Evolutionary conservation across 2,888 invertebrate genomes (phyloP).

Genomic region (Eurytoma adleriae): DNA sequence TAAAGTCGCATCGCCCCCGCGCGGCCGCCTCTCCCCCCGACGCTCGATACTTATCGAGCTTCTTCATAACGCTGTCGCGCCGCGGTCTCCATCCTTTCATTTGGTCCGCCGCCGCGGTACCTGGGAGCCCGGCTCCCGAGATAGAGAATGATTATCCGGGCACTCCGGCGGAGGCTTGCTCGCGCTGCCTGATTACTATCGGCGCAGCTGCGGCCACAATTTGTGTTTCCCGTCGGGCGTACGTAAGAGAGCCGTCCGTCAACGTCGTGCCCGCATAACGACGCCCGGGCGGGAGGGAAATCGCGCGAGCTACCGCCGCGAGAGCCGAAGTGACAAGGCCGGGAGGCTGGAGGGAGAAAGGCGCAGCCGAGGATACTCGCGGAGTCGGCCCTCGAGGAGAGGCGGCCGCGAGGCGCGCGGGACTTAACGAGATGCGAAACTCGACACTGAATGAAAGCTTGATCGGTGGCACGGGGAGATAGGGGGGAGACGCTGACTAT

Average conservation of each 20-base stretch:
- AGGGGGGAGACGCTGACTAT: not conserved
- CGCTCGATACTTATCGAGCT: slow-evolving; percentile 65
- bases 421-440: slow-evolving; percentile 52
- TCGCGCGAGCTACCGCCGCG: slow-evolving; percentile 1
- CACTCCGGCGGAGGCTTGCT: slow-evolving; percentile 62
- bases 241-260: slow-evolving; percentile 74
- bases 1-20: slow-evolving; percentile 10
- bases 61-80: slow-evolving; percentile 59
- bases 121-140: slow-evolving; percentile 46
- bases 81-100: slow-evolving; percentile 32
- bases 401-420: not conserved
- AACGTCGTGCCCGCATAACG: slow-evolving; percentile 68
- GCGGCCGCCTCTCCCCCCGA: not conserved
- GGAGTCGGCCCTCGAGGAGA: slow-evolving; percentile 22
- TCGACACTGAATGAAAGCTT: slow-evolving; percentile 53
- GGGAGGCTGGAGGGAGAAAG: slow-evolving; percentile 40
- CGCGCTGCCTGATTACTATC: slow-evolving; percentile 74
- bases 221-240: slow-evolving; percentile 69
- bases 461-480: slow-evolving; percentile 32
- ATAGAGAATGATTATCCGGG: slow-evolving; percentile 66
- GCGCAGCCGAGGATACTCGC: not conserved
- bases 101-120: slow-evolving; percentile 4
- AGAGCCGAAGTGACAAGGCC: slow-evolving; percentile 3
- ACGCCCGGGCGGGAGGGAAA: slow-evolving; percentile 32
- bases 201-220: slow-evolving; percentile 74